Percentiles rank a stretch among this genome's conserved stretches.
Conservation (phyloP, 1,140 invertebrate genomes). For the Cepaea nemoralis region DNA sequence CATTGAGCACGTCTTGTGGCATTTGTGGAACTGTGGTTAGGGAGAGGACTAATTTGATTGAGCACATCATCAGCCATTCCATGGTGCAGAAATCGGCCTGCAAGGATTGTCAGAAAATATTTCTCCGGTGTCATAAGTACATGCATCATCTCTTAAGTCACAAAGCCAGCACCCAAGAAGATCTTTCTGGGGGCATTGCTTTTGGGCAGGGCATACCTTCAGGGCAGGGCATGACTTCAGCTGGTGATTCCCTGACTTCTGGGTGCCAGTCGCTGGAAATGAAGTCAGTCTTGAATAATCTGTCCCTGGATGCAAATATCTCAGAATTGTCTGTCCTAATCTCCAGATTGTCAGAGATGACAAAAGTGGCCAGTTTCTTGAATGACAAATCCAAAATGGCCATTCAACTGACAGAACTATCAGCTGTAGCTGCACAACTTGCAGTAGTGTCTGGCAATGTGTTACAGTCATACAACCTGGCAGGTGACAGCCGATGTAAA, state of each 20-base stretch:
- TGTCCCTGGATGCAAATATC: neutral
- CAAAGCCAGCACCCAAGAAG: neutral
- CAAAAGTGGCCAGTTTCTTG: neutral
- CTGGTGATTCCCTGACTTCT: neutral
- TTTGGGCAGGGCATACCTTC: neutral
- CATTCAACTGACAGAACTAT: neutral
- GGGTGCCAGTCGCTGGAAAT: no score
- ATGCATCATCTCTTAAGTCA: constrained; percentile 7
- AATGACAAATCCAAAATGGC: neutral
- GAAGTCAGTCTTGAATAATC: neutral
- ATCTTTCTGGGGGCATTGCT: neutral
- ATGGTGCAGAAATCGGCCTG: neutral
- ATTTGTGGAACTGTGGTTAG: constrained; percentile 1
- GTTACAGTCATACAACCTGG: neutral
- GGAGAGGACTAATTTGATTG: neutral
- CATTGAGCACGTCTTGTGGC: neutral
- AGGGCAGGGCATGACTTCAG: neutral
- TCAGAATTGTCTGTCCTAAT: neutral
- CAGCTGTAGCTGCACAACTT: neutral
- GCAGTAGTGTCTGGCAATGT: neutral
- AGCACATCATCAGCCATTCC: neutral
- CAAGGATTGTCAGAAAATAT: neutral
- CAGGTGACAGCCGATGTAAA: neutral
- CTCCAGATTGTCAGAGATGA: neutral
- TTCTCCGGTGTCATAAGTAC: neutral